Evolutionary conservation across 1,140 invertebrate species (phyloP).

Genomic region (Atopsyche davidsoni): DNA sequence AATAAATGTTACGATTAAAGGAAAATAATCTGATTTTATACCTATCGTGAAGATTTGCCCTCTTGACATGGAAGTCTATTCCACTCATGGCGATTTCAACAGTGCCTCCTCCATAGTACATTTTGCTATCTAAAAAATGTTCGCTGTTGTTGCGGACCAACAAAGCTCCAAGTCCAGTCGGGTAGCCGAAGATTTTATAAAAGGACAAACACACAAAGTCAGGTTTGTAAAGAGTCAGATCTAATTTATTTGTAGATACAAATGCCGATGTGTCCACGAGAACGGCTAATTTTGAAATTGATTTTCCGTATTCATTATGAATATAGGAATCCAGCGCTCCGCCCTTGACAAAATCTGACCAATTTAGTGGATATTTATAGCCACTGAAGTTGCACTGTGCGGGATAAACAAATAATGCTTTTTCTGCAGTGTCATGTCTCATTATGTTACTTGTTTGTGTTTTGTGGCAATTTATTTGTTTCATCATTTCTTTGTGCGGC

Average conservation of each 20-base stretch:
- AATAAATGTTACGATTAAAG: background rate
- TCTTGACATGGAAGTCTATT: constrained; percentile 63
- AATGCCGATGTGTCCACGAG: constrained; percentile 82
- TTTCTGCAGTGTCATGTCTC: constrained; percentile 31
- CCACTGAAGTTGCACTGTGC: constrained; percentile 95
- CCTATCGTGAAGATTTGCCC: constrained; percentile 63
- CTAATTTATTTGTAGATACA: constrained; percentile 70
- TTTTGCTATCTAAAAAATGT: constrained; percentile 57
- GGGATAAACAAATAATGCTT: constrained; percentile 77
- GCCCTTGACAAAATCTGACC: constrained; percentile 62
- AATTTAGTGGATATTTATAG: constrained; percentile 74
- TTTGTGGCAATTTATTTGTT: constrained; percentile 36
- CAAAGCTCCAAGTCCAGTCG: constrained; percentile 87
- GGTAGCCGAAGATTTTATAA: constrained; percentile 98
- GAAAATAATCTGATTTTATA: constrained; percentile 34
- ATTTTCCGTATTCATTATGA: constrained; percentile 35
- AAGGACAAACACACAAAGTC: constrained; percentile 93
- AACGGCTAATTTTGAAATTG: constrained; percentile 64
- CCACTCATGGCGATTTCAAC: constrained; percentile 72
- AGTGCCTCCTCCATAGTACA: constrained; percentile 89
- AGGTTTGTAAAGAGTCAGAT: constrained; percentile 66
- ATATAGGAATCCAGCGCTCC: constrained; percentile 50
- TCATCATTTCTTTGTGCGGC: constrained; percentile 46
- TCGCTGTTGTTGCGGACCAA: constrained; percentile 67
- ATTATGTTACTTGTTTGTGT: constrained; percentile 15